These are phyloP conservation scores for Pagetopsis macropterus DNA, from an alignment of 2,797 vertebrate species.

Conservation along the genomic window DNA sequence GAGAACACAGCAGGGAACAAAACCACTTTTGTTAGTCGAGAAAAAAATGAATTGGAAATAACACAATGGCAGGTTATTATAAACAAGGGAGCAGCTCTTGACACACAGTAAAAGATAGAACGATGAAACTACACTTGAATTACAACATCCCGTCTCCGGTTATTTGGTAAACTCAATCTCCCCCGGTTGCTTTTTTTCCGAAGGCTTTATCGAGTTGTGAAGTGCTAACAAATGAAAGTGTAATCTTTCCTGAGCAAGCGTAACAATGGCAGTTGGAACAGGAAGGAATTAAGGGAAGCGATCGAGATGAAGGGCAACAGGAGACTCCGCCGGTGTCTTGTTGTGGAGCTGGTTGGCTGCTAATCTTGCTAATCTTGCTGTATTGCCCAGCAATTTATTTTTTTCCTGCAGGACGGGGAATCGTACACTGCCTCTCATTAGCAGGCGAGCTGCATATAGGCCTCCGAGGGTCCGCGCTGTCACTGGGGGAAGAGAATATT, in stretches of 20 bases:
- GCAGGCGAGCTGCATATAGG: conserved; percentile 68
- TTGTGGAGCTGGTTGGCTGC: conserved; percentile 54
- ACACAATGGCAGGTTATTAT: conserved; percentile 74
- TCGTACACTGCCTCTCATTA: conserved; percentile 74
- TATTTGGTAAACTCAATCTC: conserved; percentile 63
- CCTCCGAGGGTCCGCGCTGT: conserved; percentile 66
- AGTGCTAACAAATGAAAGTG: conserved; percentile 63
- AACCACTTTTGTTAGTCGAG: conserved; percentile 54
- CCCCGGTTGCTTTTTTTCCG: conserved; percentile 11
- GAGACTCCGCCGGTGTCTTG: conserved; percentile 29
- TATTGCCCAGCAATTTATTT: conserved; percentile 59
- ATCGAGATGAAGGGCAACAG: conserved; percentile 30
- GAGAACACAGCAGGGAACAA: conserved; percentile 45
- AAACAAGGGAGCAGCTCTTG: conserved; percentile 67
- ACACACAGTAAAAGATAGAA: conserved; percentile 59
- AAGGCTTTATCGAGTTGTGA: conserved; percentile 55
- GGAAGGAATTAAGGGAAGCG: conserved; percentile 51
- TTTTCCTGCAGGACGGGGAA: conserved; percentile 52
- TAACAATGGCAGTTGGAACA: conserved; percentile 49
- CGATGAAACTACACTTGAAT: conserved; percentile 67
- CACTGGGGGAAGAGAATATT: conserved; percentile 74
- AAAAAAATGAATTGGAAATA: conserved; percentile 62
- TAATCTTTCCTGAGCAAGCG: conserved; percentile 51
- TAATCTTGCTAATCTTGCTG: conserved; percentile 64
- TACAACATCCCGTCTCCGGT: conserved; percentile 57